Percentiles rank a stretch among this genome's conserved stretches.
These are phyloP conservation scores for Limnodromus scolopaceus DNA, from an alignment of 2,797 vertebrate genomes.

Conservation along the genomic window DNA sequence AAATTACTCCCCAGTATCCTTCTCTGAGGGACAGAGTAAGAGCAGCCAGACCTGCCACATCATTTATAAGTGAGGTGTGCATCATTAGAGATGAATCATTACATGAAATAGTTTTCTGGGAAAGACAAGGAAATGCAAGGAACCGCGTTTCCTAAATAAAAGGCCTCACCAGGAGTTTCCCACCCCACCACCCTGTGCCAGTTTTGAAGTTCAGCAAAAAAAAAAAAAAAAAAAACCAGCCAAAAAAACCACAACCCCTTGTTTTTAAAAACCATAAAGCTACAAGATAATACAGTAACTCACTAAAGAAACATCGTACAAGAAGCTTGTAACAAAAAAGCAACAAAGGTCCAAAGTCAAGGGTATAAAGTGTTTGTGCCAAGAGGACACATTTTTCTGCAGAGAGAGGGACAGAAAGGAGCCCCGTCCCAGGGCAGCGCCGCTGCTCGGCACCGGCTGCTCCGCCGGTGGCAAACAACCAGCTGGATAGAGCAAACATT, in stretches of 20 bases:
- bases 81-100: slow-evolving; percentile 21
- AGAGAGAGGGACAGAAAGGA: not conserved
- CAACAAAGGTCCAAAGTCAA: slow-evolving; percentile 51
- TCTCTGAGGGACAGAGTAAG: not conserved
- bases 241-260: too few species aligned
- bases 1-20: not conserved
- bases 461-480: not conserved
- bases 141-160: not conserved
- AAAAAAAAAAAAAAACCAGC: too few species aligned
- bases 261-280: not conserved
- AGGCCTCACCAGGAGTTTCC: not conserved
- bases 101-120: not conserved
- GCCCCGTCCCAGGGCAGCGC: not conserved
- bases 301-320: not conserved
- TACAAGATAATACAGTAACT: slow-evolving; percentile 13
- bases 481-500: slow-evolving; percentile 73
- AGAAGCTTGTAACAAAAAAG: not conserved
- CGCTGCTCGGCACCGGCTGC: not conserved
- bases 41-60: slow-evolving; percentile 7
- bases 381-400: not conserved
- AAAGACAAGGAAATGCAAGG: not conserved
- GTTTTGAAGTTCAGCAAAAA: not conserved
- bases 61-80: not conserved
- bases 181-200: not conserved
- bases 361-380: not conserved